These are phyloP conservation scores for Lepidothrix coronata DNA, from an alignment of 2,113 vertebrate species.

Conservation along the genomic window DNA sequence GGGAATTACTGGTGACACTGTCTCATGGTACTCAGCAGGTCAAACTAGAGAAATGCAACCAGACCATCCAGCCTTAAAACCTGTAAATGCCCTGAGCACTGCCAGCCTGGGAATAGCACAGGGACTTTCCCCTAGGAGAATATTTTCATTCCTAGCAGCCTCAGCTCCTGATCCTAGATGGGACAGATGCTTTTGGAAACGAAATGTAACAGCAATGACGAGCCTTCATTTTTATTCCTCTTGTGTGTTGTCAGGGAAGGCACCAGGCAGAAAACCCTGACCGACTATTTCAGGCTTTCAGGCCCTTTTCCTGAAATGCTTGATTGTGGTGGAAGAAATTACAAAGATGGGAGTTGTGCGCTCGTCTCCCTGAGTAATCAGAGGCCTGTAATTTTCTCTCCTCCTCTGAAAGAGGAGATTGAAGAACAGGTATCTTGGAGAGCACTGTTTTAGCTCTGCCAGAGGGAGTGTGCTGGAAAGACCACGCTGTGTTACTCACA, in stretches of 20 bases:
- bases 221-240: conserved; percentile 21
- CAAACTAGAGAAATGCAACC: neutral
- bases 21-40: rapidly evolving
- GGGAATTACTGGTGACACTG: neutral
- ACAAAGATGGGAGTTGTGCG: neutral
- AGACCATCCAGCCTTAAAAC: neutral
- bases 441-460: neutral
- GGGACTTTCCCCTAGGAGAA: neutral
- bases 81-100: neutral
- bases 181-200: neutral
- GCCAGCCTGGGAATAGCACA: neutral
- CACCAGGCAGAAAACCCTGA: neutral
- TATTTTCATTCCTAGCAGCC: neutral
- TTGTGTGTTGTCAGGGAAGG: neutral
- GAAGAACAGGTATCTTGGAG: neutral
- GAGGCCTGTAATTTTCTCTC: conserved; percentile 35
- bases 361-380: conserved; percentile 45
- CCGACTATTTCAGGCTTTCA: conserved; percentile 41
- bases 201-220: neutral
- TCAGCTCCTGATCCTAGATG: neutral
- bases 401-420: neutral
- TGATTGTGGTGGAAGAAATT: conserved; percentile 58
- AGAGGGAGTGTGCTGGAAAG: neutral
- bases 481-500: neutral
- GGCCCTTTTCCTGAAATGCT: conserved; percentile 28